Evolutionary conservation across 1,140 invertebrate genomes (phyloP).

Genomic region (Hypothenemus hampei): DNA sequence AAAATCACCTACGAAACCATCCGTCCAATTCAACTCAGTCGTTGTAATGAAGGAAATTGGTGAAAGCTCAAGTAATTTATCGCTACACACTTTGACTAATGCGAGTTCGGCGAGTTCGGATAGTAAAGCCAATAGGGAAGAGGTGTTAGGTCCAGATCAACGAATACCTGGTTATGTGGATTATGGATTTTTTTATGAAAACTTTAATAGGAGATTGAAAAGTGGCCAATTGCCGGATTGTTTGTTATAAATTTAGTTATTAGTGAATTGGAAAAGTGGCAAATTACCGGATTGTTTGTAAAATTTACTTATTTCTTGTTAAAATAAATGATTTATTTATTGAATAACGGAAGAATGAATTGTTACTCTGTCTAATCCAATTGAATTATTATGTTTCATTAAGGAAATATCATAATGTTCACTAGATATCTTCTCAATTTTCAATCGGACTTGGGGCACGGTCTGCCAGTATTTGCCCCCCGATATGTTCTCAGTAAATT

Average conservation of each 20-base stretch:
- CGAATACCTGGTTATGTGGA: constrained; percentile 77
- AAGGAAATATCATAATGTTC: background rate
- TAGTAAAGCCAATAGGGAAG: constrained; percentile 31
- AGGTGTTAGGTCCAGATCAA: constrained; percentile 35
- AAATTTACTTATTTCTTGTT: background rate
- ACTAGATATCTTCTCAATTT: constrained; percentile 14
- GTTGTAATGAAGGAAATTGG: constrained; percentile 39
- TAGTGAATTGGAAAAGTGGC: constrained; percentile 34
- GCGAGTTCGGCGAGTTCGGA: constrained; percentile 35
- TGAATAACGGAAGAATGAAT: no score
- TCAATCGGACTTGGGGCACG: constrained; percentile 45
- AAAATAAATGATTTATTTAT: constrained; percentile 1
- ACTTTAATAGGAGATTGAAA: constrained; percentile 49
- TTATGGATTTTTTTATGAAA: constrained; percentile 76
- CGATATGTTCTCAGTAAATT: constrained; percentile 23
- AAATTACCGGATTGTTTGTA: constrained; percentile 27
- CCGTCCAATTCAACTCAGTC: constrained; percentile 56
- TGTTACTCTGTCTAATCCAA: background rate
- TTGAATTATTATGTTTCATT: constrained; percentile 2
- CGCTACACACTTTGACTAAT: constrained; percentile 17
- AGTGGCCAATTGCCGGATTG: constrained; percentile 34
- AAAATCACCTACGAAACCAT: constrained; percentile 49
- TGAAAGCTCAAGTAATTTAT: constrained; percentile 25
- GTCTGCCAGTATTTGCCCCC: constrained; percentile 51
- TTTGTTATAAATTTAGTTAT: no score